A percentile compares a stretch with the other conserved stretches of the same genome.
These are phyloP conservation scores for Tor tambroides DNA, from an alignment of 2,113 vertebrate genomes.

Conservation along the genomic window DNA sequence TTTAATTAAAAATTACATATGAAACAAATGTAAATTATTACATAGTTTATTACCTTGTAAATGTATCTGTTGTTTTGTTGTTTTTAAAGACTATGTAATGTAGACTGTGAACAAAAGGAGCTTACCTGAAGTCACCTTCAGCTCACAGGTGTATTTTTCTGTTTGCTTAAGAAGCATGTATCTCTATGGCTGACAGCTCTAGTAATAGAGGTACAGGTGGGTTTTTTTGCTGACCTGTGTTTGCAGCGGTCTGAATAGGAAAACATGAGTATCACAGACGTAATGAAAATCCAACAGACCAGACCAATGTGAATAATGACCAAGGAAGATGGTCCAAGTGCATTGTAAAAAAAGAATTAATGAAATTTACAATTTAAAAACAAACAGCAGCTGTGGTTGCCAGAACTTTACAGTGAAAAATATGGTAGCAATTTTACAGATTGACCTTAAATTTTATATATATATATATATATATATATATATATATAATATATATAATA, in stretches of 20 bases:
- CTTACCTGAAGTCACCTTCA: conserved; percentile 19
- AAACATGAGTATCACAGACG: not conserved
- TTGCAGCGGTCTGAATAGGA: conserved; percentile 3
- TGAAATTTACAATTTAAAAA: not conserved
- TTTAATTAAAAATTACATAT: not conserved
- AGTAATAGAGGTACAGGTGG: conserved; percentile 27
- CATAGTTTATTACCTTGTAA: not conserved
- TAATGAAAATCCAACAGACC: conserved; percentile 18
- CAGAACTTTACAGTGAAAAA: not conserved
- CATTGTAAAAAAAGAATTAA: not conserved
- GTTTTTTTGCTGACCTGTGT: conserved; percentile 22
- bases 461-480: no score
- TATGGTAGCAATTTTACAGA: not conserved
- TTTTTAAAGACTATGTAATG: not conserved
- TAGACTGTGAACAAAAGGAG: not conserved
- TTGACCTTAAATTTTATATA: not conserved
- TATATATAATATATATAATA: no score
- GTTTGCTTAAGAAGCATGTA: conserved; percentile 32
- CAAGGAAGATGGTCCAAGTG: not conserved
- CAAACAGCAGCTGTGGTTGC: not conserved
- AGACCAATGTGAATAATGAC: not conserved
- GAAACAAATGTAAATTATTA: not conserved
- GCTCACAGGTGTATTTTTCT: not conserved
- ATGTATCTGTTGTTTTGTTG: not conserved
- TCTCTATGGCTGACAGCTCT: conserved; percentile 24